Conservation (phyloP, 1,140 invertebrate species). For the Zophobas morio region DNA sequence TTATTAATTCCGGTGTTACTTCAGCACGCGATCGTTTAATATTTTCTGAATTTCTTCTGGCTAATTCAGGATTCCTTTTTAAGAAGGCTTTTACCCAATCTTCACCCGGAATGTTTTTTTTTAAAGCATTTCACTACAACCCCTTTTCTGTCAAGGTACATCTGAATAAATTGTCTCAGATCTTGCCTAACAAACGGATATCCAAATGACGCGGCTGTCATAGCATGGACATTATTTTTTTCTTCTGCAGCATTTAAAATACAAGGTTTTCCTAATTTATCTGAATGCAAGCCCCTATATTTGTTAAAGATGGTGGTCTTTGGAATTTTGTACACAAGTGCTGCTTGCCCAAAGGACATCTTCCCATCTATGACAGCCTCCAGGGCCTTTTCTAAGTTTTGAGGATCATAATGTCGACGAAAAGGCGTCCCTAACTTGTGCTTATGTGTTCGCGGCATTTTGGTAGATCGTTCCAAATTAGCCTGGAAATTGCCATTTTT, state of each 20-base stretch:
- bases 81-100: slow-evolving; percentile 2
- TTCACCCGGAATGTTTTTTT: background rate
- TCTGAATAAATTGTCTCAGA: slow-evolving; percentile 5
- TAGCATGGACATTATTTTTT: slow-evolving; percentile 11
- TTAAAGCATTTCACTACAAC: slow-evolving; percentile 16
- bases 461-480: too few relatives aligned
- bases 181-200: background rate
- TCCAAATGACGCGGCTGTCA: slow-evolving; percentile 11
- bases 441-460: background rate
- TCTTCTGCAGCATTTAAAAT: background rate
- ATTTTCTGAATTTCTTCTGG: slow-evolving; percentile 7
- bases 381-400: background rate
- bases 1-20: background rate
- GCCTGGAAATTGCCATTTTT: too few relatives aligned
- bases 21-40: slow-evolving; percentile 17
- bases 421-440: background rate
- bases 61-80: slow-evolving; percentile 3
- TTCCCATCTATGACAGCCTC: background rate
- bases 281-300: background rate
- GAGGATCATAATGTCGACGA: background rate
- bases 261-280: background rate
- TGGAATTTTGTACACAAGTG: background rate
- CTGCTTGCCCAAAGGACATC: background rate
- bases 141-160: background rate
- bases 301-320: background rate